Evolutionary conservation across 2,888 invertebrate species (phyloP).

Genomic region (Choristoneura rosaceana): DNA sequence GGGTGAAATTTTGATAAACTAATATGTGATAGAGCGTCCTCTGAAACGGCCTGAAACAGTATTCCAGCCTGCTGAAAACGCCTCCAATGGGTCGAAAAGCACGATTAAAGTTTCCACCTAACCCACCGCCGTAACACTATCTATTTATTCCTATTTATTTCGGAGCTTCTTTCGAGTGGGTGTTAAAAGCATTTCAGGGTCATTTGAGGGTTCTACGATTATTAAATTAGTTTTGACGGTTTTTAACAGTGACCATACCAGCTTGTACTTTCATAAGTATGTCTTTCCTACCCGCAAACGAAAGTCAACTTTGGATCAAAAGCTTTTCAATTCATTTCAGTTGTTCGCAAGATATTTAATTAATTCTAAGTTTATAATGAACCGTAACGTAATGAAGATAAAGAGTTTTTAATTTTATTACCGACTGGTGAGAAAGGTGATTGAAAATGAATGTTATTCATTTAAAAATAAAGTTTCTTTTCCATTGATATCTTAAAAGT

Average conservation of each 20-base stretch:
- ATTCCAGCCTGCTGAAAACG: too few relatives aligned
- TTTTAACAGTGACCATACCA: background rate
- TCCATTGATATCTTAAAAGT: background rate
- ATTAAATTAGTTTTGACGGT: background rate
- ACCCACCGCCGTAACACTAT: too few relatives aligned
- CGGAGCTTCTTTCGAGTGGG: too few relatives aligned
- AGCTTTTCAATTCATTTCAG: background rate
- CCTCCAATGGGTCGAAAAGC: too few relatives aligned
- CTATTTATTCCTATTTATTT: too few relatives aligned
- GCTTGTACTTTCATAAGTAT: background rate
- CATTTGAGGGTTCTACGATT: too few relatives aligned
- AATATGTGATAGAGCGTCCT: too few relatives aligned
- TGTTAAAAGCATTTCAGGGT: too few relatives aligned
- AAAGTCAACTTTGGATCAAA: background rate
- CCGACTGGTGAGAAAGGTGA: background rate
- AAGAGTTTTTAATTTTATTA: constrained; percentile 24
- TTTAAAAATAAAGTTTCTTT: background rate
- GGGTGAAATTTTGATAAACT: too few relatives aligned
- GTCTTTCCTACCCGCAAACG: background rate
- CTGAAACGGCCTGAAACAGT: too few relatives aligned
- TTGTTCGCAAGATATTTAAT: background rate
- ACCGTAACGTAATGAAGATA: constrained; percentile 23
- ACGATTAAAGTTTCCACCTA: too few relatives aligned
- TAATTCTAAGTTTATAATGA: constrained; percentile 24
- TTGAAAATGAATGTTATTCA: background rate